Evolutionary conservation across 2,113 vertebrate genomes (phyloP), one percentile per base, ranked within the genome.

Genomic region (Mungos mungo): DNA sequence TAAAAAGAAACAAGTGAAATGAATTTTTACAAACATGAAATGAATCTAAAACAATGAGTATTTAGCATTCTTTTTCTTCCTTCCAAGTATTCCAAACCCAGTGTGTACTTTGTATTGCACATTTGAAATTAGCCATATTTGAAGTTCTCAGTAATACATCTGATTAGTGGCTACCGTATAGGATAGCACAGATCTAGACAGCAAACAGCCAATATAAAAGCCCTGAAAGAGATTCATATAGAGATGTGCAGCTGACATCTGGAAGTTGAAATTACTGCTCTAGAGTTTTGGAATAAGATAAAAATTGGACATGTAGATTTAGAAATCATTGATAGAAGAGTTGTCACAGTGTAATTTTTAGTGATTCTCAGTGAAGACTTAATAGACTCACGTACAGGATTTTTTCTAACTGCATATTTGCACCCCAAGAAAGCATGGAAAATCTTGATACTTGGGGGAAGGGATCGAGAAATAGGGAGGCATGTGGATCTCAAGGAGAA

Each of bases 261-360:
- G 7, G 18, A 88, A 90, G 2, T 76, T 41, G 47, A 60, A 91
- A 88, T n/a, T 85, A 76, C 16, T 96, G 41, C 21, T 63, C 54
- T 85, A 63, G 38, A 92, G 68, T 38, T 93, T 95, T 93, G 47
- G 54, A 54, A 88, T 23, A 84, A 82, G 21, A 80, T 74, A 15
- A 82, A 80, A 94, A 87, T 35, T 54, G 79, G 60, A 93, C 80
- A 1, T 35, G 35, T 18, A 76, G 65, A 66, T 74, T 68, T 93
- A 21, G 41, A 88, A 95, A 83, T 71, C n/a, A 33, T 81, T 68
- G 60, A 45, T 60, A 33, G 27, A 72, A 27, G 27, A 72, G 9
- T 65, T 93, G 16, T 93, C 63, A 90, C 38, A 57, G 23, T 72
- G 21, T 83, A 85, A 35, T 84, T 93, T 74, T 96, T 23, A 85